These are phyloP conservation scores for Xylocopa sonorina DNA, from an alignment of 1,140 invertebrate genomes.

Conservation along the genomic window DNA sequence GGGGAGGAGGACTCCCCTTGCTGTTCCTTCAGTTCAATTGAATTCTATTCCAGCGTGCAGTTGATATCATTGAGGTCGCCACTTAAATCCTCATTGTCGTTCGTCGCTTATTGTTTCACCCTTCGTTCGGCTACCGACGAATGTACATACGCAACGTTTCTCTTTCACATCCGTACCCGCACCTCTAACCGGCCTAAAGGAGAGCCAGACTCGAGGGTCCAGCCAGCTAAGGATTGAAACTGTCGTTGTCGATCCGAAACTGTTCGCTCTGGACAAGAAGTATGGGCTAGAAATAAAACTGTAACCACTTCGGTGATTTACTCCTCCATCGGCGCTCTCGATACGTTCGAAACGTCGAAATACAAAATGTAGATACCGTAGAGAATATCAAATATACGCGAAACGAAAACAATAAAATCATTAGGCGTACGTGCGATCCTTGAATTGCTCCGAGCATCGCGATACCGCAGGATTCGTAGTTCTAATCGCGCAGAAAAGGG, in stretches of 20 bases:
- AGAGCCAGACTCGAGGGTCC: conserved; percentile 59
- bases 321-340: no score
- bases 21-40: conserved; percentile 81
- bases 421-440: neutral
- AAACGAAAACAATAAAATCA: neutral
- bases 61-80: conserved; percentile 82
- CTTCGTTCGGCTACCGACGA: conserved; percentile 74
- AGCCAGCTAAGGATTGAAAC: conserved; percentile 53
- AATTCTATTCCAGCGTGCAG: conserved; percentile 80
- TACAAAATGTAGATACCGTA: no score
- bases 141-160: conserved; percentile 74
- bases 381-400: no score
- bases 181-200: conserved; percentile 64
- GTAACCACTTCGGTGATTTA: neutral
- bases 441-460: neutral
- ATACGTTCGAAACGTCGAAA: no score
- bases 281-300: neutral
- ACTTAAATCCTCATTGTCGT: conserved; percentile 82
- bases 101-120: conserved; percentile 81
- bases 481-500: neutral
- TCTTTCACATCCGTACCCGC: conserved; percentile 71
- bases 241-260: conserved; percentile 37
- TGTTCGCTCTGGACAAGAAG: neutral
- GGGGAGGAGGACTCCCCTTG: conserved; percentile 70
- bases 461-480: conserved; percentile 7